Evolutionary conservation across 2,797 vertebrate species (phyloP), one percentile per base, ranked within the genome.

Genomic region (Numenius phaeopus): DNA sequence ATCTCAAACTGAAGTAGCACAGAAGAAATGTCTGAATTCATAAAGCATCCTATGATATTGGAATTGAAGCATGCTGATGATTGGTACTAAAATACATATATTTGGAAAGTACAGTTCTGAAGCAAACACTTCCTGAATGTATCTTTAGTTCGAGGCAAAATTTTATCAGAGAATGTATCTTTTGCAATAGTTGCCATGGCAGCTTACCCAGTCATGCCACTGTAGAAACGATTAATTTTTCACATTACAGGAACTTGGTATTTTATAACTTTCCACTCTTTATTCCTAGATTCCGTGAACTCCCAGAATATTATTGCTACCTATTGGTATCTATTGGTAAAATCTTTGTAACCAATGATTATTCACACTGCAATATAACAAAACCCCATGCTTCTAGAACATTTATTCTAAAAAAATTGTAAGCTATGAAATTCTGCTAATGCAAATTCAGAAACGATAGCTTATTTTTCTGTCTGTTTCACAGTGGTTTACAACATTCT

Each of bases 111-210:
- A 59, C 2, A 8, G 7, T n/a, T 94, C 67, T 94, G 84, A 73
- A 87, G 72, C 72, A 77, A 94, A 83, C 40, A 10, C 32, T 69
- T 80, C 65, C 50, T 15, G 39, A 16, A 46, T 42, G 37, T 54
- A 64, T 34, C 89, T 86, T 81, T 54, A 39, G 50, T 69, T 92
- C 32, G 19, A 66, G 24, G 39, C 27, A 49, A 66, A 70, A 52
- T 91, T 32, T 72, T 44, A 64, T 39, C 92, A 89, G 82, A 39
- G n/a, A 73, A 6, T 24, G 42, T 71, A 52, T 24, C 69, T 93
- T 73, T 26, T 79, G 76, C 42, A 76, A 10, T 17, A 88, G 94
- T 96, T 97, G 94, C 92, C 91, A 97, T 95, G 87, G 93, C 70
- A 95, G 95, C 93, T 96, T 78, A 78, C n/a, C 32, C 71, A 87